A percentile compares a stretch with the other conserved stretches of the same genome.
These are phyloP conservation scores for Piezodorus guildinii DNA, from an alignment of 1,140 invertebrate species.

Conservation along the genomic window DNA sequence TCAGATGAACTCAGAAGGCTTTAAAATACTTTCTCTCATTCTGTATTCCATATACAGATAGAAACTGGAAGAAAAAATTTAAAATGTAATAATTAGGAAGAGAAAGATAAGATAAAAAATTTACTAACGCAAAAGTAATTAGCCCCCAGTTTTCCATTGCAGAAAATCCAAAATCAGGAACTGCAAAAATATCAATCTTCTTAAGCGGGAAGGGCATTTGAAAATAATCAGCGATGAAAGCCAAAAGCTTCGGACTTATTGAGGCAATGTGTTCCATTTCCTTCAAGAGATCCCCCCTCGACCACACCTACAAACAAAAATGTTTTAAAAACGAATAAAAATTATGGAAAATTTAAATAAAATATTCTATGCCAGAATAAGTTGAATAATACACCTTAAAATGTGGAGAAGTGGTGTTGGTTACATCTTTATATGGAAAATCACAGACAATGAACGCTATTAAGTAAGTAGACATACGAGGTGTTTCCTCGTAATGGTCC, in stretches of 20 bases:
- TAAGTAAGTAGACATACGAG: constrained; percentile 65
- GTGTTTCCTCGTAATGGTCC: constrained; percentile 47
- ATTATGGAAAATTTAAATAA: background rate
- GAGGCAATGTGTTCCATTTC: constrained; percentile 65
- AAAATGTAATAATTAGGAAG: too few relatives aligned
- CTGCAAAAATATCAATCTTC: constrained; percentile 50
- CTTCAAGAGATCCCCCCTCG: constrained; percentile 62
- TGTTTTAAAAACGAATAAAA: background rate
- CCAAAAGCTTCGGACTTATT: constrained; percentile 66
- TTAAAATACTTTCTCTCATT: too few relatives aligned
- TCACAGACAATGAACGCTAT: constrained; percentile 58
- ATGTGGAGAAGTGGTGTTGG: constrained; percentile 60
- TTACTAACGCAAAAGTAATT: constrained; percentile 42
- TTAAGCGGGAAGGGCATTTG: constrained; percentile 54
- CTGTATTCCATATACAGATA: too few relatives aligned
- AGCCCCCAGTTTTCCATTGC: constrained; percentile 79
- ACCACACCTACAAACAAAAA: constrained; percentile 49
- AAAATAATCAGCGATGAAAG: constrained; percentile 77
- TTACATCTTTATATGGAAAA: constrained; percentile 36
- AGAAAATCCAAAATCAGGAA: constrained; percentile 65
- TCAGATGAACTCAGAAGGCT: too few relatives aligned
- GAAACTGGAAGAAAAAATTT: too few relatives aligned
- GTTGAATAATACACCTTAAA: constrained; percentile 38
- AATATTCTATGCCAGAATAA: background rate
- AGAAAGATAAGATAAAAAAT: background rate